Evolutionary conservation across 2,888 invertebrate genomes (phyloP).

Genomic region (Philereme vetulata): DNA sequence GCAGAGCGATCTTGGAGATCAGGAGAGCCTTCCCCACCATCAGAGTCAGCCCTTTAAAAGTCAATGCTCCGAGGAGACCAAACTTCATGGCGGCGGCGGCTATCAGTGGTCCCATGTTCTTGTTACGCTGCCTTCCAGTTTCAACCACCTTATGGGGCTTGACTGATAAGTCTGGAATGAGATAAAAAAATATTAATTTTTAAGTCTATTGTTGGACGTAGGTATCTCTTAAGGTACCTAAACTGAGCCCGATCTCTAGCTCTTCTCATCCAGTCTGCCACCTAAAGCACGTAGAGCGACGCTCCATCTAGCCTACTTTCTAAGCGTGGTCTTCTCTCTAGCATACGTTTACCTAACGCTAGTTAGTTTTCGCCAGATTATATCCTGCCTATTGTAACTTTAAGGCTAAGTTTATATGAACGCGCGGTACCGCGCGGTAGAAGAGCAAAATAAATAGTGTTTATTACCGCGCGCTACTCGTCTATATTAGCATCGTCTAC

Average conservation of each 20-base stretch:
- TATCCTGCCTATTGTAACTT: too few species aligned
- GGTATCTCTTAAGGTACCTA: too few species aligned
- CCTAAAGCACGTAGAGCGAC: too few species aligned
- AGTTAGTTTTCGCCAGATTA: too few species aligned
- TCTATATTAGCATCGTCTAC: too few species aligned
- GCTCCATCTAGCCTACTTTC: too few species aligned
- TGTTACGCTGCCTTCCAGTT: conserved; percentile 89
- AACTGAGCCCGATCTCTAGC: background rate
- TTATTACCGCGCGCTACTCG: too few species aligned
- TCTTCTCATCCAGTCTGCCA: background rate
- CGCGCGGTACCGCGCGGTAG: too few species aligned
- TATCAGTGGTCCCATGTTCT: conserved; percentile 88
- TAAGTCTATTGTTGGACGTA: background rate
- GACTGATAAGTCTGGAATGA: conserved; percentile 86
- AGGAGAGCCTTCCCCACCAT: conserved; percentile 93
- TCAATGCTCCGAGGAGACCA: conserved; percentile 90
- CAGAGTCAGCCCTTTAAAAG: conserved; percentile 91
- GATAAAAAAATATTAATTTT: background rate
- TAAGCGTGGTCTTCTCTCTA: too few species aligned
- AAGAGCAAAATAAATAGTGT: too few species aligned
- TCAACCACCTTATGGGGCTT: conserved; percentile 84
- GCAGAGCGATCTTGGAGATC: conserved; percentile 92
- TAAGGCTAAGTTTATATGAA: too few species aligned
- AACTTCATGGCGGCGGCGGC: conserved; percentile 92
- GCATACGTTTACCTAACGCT: too few species aligned